Evolutionary conservation across 2,888 invertebrate species (phyloP).

Genomic region (Zootermopsis nevadensis): DNA sequence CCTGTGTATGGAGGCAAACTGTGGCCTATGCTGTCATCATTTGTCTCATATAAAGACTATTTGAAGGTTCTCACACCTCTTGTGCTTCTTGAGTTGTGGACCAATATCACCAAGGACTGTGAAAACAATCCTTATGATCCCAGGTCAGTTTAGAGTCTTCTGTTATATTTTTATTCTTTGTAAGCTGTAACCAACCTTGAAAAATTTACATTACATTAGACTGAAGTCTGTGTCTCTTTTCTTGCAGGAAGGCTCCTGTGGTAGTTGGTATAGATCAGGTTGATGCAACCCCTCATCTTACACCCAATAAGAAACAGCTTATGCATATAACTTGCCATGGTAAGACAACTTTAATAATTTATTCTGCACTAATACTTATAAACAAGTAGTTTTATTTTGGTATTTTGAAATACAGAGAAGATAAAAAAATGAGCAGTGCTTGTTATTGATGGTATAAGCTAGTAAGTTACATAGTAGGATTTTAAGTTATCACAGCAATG

Average conservation of each 20-base stretch:
- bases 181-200: no score
- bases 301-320: slow-evolving; percentile 39
- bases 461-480: no score
- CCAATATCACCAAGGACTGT: neutral
- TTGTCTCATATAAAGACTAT: slow-evolving; percentile 71
- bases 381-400: no score
- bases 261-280: slow-evolving; percentile 30
- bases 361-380: no score
- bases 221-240: neutral
- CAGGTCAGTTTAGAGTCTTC: neutral
- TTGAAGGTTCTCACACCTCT: slow-evolving; percentile 68
- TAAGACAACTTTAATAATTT: slow-evolving; percentile 1
- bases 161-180: neutral
- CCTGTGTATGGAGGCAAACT: slow-evolving; percentile 55
- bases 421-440: no score
- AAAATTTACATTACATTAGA: no score
- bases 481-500: no score
- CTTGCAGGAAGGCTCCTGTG: slow-evolving; percentile 1
- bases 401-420: no score
- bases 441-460: neutral
- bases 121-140: neutral
- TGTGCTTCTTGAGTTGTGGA: slow-evolving; percentile 74
- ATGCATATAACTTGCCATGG: slow-evolving; percentile 57
- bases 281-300: neutral
- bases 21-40: slow-evolving; percentile 67